Conservation (phyloP, 2,888 invertebrate species). For the Syrphus vitripennis region DNA sequence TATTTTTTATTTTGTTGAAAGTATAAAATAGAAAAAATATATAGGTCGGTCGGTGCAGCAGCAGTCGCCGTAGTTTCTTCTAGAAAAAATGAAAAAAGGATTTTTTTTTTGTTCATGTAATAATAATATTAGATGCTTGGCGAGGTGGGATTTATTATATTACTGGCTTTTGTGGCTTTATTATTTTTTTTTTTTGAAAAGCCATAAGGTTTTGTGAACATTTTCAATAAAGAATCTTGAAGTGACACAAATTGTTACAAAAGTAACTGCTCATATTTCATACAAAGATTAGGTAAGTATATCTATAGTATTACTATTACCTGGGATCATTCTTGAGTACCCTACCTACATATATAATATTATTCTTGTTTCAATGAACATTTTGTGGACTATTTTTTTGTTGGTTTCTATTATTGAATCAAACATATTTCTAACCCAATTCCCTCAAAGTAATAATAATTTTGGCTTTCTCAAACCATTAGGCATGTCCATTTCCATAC, state of each 20-base stretch:
- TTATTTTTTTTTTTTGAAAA: not conserved
- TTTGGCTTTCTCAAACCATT: no score
- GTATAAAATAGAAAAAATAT: not conserved
- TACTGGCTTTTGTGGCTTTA: constrained; percentile 18
- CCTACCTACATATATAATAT: no score
- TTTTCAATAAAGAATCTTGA: constrained; percentile 6
- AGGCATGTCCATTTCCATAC: no score
- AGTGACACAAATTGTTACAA: constrained; percentile 13
- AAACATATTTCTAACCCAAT: constrained; percentile 20
- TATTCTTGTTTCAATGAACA: not conserved
- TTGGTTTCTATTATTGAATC: not conserved
- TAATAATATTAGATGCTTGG: not conserved
- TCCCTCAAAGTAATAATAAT: not conserved
- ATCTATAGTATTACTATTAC: no score
- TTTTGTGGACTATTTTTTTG: not conserved
- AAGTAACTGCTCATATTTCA: constrained; percentile 10
- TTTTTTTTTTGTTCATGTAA: not conserved
- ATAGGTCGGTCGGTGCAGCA: not conserved
- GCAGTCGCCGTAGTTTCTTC: not conserved
- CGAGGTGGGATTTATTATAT: constrained; percentile 12
- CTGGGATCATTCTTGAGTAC: not conserved
- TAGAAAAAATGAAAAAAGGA: not conserved
- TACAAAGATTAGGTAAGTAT: not conserved
- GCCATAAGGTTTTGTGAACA: not conserved
- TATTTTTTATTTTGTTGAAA: no score